phyloP scores from a whole-genome alignment of 2,888 invertebrate species.

The Eristalis pertinax region DNA sequence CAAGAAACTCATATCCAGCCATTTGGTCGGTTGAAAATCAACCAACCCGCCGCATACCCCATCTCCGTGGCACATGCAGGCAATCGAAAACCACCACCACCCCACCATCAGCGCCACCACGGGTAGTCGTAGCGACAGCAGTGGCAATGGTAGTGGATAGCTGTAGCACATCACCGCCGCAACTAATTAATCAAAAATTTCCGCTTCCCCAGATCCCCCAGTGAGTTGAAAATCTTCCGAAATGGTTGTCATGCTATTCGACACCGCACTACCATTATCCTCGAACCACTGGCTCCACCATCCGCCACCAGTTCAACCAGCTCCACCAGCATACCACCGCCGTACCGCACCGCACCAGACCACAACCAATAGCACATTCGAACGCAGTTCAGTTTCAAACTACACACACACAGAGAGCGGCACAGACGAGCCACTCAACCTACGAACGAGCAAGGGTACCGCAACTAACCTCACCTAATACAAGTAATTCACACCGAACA shows the following conservation, averaged over 20 bases:
- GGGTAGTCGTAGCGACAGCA: background rate
- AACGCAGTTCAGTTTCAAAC: background rate
- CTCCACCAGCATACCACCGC: constrained; percentile 33
- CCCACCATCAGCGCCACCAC: background rate
- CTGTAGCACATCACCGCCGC: constrained; percentile 32
- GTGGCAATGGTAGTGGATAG: background rate
- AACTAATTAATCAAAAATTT: constrained; percentile 71
- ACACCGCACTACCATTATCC: constrained; percentile 48
- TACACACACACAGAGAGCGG: background rate
- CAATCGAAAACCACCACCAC: background rate
- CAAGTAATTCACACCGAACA: constrained; percentile 72
- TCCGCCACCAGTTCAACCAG: constrained; percentile 19
- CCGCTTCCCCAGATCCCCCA: constrained; percentile 53
- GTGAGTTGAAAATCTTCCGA: constrained; percentile 67
- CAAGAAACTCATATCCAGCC: constrained; percentile 27
- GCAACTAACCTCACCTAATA: constrained; percentile 72
- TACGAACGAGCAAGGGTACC: constrained; percentile 60
- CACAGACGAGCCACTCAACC: constrained; percentile 20
- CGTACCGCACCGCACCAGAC: constrained; percentile 1
- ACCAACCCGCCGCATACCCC: constrained; percentile 6
- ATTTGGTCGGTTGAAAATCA: constrained; percentile 31
- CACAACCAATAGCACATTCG: constrained; percentile 21
- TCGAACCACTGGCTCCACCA: constrained; percentile 24
- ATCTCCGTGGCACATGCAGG: background rate
- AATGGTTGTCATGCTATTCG: constrained; percentile 66